Conservation (phyloP, 2,888 invertebrate genomes). For the Nudaria mundana region DNA sequence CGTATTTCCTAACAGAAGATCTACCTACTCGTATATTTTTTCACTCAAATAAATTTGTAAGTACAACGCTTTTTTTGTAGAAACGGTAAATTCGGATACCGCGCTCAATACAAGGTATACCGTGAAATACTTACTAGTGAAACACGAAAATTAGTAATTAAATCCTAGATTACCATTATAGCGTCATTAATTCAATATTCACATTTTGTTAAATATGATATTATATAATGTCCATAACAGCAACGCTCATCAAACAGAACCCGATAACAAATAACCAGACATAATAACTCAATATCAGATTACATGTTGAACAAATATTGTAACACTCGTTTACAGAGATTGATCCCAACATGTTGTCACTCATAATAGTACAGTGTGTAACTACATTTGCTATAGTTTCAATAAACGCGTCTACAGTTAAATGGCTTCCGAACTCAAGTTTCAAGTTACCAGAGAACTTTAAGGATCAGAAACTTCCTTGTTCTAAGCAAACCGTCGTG, state of each 20-base stretch:
- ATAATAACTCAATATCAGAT: constrained; percentile 56
- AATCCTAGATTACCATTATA: too few species aligned
- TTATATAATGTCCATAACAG: constrained; percentile 47
- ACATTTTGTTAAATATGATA: constrained; percentile 30
- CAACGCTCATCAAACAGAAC: constrained; percentile 41
- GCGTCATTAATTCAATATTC: constrained; percentile 17
- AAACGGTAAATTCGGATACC: too few species aligned
- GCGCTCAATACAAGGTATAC: too few species aligned
- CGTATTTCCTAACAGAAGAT: too few species aligned
- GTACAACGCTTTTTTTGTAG: too few species aligned
- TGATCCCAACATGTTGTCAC: constrained; percentile 24
- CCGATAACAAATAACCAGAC: constrained; percentile 56
- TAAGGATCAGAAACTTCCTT: constrained; percentile 57
- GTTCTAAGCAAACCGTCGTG: constrained; percentile 62
- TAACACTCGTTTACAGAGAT: constrained; percentile 41
- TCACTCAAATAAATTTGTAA: too few species aligned
- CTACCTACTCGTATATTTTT: too few species aligned
- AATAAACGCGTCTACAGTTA: constrained; percentile 48
- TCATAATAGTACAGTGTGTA: constrained; percentile 14
- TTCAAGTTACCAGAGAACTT: constrained; percentile 62
- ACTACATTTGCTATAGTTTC: constrained; percentile 28
- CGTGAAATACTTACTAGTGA: too few species aligned
- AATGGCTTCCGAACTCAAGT: constrained; percentile 61
- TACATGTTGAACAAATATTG: constrained; percentile 40
- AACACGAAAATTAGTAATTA: too few species aligned